A percentile compares a stretch with the other conserved stretches of the same genome.
Conservation (phyloP, 2,888 invertebrate species). For the Drosophila dives region DNA sequence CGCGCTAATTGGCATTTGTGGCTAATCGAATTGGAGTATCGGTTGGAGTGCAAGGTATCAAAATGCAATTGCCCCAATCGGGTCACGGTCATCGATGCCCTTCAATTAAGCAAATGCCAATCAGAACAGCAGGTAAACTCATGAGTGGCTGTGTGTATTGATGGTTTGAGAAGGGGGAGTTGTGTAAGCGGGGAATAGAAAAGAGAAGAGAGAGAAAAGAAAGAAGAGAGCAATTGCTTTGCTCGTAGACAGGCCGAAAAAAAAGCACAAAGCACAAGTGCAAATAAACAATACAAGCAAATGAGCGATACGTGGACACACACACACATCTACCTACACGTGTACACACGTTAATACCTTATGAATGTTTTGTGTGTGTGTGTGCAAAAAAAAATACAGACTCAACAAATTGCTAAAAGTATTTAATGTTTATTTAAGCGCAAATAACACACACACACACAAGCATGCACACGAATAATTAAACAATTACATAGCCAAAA, state of each 20-base stretch:
- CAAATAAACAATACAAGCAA: conserved; percentile 63
- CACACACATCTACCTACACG: conserved; percentile 6
- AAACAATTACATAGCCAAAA: conserved; percentile 60
- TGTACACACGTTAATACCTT: neutral
- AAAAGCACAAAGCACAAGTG: conserved; percentile 58
- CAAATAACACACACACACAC: conserved; percentile 49
- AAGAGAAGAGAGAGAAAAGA: conserved; percentile 11
- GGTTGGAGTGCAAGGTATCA: conserved; percentile 5
- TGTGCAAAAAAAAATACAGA: conserved; percentile 30
- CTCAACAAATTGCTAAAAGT: conserved; percentile 58
- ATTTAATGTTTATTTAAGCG: conserved; percentile 69
- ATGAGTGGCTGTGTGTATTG: conserved; percentile 16
- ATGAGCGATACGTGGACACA: conserved; percentile 25
- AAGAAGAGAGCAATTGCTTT: conserved; percentile 35
- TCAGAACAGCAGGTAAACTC: conserved; percentile 51
- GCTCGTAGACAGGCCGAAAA: conserved; percentile 38
- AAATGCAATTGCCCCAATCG: conserved; percentile 46
- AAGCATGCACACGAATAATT: conserved; percentile 45
- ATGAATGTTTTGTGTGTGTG: neutral
- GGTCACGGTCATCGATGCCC: conserved; percentile 61
- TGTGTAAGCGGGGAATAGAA: conserved; percentile 30
- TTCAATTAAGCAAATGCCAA: conserved; percentile 57
- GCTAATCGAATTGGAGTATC: conserved; percentile 27
- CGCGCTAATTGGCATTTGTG: conserved; percentile 15
- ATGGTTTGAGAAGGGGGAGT: conserved; percentile 36